phyloP scores from a whole-genome alignment of 2,113 vertebrate species.

The Chauna torquata region DNA sequence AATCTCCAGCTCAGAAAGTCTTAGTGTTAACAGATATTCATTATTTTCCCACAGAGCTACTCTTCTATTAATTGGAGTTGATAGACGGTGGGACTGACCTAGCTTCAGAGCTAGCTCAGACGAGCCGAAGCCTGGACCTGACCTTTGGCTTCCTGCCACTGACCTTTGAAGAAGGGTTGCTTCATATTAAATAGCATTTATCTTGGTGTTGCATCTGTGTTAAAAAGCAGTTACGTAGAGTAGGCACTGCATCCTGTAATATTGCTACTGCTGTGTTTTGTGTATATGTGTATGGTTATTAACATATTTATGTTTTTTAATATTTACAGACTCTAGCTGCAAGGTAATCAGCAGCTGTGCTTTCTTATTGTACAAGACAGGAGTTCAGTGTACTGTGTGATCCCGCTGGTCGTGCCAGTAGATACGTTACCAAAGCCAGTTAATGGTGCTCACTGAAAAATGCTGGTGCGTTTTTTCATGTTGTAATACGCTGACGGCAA shows the following conservation, averaged over 20 bases:
- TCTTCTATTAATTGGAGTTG: background rate
- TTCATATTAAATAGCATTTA: conserved; percentile 57
- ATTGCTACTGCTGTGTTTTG: conserved; percentile 48
- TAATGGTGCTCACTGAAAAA: conserved; percentile 34
- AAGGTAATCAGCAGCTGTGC: conserved; percentile 56
- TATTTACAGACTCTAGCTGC: conserved; percentile 60
- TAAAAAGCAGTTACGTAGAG: conserved; percentile 41
- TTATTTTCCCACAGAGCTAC: background rate
- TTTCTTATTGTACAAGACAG: background rate
- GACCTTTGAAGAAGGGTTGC: conserved; percentile 46
- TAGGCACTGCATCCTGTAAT: conserved; percentile 34
- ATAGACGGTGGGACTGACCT: background rate
- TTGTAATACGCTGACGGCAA: background rate
- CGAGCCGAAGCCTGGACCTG: background rate
- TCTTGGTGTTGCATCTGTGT: conserved; percentile 44
- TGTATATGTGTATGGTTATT: conserved; percentile 66
- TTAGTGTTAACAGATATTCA: background rate
- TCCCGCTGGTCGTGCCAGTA: background rate
- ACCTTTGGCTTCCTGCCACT: background rate
- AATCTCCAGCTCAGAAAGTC: background rate
- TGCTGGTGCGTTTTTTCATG: background rate
- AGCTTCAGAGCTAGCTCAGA: background rate
- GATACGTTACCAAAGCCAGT: background rate
- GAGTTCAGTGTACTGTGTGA: background rate
- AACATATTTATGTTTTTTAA: conserved; percentile 58